Conservation (phyloP, 2,888 invertebrate genomes). For the Pristionchus entomophagus region DNA sequence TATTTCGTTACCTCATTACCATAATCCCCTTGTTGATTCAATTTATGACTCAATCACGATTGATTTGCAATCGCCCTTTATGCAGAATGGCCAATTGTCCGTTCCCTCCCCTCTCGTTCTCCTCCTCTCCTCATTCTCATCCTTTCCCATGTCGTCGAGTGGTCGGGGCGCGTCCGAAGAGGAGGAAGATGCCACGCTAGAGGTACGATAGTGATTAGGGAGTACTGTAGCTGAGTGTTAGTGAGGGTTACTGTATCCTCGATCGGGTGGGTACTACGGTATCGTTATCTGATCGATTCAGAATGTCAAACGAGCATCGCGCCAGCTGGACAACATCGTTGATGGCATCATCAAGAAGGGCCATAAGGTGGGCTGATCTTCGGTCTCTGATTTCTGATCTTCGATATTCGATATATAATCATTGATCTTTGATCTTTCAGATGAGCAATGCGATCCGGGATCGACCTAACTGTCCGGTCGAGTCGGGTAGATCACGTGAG, state of each 20-base stretch:
- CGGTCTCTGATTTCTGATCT: background rate
- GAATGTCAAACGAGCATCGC: background rate
- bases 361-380: background rate
- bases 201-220: background rate
- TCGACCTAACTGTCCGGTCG: background rate
- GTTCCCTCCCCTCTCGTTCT: background rate
- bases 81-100: background rate
- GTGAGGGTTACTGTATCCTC: background rate
- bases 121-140: background rate
- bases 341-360: background rate
- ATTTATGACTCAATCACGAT: background rate
- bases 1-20: too few relatives aligned
- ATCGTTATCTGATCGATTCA: background rate
- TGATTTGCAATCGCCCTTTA: background rate
- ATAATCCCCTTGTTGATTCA: too few relatives aligned
- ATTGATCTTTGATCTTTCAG: background rate
- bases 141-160: background rate
- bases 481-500: background rate
- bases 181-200: background rate
- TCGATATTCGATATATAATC: background rate
- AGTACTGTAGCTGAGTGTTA: background rate
- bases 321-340: conserved; percentile 16
- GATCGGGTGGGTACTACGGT: background rate
- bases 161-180: background rate
- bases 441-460: background rate